These are phyloP conservation scores for Cotesia typhae DNA, from an alignment of 1,140 invertebrate species.

Conservation along the genomic window DNA sequence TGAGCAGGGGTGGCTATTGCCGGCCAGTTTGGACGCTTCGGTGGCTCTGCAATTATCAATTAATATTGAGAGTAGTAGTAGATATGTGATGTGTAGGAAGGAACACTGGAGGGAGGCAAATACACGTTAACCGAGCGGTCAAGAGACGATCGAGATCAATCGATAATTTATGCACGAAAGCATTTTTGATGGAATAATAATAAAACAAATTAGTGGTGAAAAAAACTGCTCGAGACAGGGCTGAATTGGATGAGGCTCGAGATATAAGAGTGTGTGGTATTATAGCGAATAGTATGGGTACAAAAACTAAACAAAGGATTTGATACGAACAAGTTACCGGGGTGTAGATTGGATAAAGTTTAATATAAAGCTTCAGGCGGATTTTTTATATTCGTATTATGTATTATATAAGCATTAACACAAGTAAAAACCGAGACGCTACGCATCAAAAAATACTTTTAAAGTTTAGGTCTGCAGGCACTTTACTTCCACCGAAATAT, in stretches of 20 bases:
- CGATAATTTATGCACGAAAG: constrained; percentile 55
- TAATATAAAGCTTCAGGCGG: too few species aligned
- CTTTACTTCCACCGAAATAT: background rate
- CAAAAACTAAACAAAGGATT: background rate
- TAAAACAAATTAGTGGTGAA: constrained; percentile 12
- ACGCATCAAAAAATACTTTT: constrained; percentile 7
- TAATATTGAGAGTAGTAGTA: constrained; percentile 54
- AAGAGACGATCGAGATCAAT: constrained; percentile 34
- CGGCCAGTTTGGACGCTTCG: constrained; percentile 16
- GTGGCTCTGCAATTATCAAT: constrained; percentile 57
- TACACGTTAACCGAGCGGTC: background rate
- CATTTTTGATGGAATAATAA: constrained; percentile 31
- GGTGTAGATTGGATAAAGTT: too few species aligned
- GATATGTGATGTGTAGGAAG: constrained; percentile 44
- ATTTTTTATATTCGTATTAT: background rate
- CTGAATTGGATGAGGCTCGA: too few species aligned
- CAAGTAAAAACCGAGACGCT: background rate
- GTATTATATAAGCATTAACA: background rate
- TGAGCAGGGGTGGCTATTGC: constrained; percentile 14
- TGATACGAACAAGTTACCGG: too few species aligned
- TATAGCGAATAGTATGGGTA: background rate
- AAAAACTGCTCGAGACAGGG: background rate
- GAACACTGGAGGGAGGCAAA: background rate
- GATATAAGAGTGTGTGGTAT: too few species aligned
- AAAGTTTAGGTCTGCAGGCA: background rate